Percentiles rank a stretch among this genome's conserved stretches.
These are phyloP conservation scores for Aspidiotus destructor DNA, from an alignment of 2,888 invertebrate genomes.

Conservation along the genomic window DNA sequence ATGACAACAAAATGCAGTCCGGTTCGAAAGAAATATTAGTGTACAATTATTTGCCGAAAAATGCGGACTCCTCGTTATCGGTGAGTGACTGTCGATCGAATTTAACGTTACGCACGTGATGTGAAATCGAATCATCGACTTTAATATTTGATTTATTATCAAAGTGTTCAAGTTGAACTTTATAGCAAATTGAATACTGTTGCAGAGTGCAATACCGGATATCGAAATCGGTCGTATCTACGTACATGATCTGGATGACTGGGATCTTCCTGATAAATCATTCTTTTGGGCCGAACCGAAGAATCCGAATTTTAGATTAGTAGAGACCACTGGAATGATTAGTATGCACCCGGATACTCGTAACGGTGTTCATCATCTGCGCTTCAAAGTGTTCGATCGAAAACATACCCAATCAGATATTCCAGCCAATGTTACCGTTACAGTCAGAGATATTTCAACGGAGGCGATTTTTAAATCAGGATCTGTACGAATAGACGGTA, in stretches of 20 bases:
- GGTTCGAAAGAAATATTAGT: conserved; percentile 95
- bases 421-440: conserved; percentile 90
- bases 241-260: conserved; percentile 95
- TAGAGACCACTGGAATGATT: conserved; percentile 89
- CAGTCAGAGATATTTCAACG: conserved; percentile 86
- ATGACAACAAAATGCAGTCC: conserved; percentile 97
- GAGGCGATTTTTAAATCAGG: conserved; percentile 94
- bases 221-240: conserved; percentile 91
- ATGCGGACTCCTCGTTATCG: conserved; percentile 15
- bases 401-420: conserved; percentile 92
- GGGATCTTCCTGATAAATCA: conserved; percentile 96
- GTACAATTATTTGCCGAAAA: conserved; percentile 67
- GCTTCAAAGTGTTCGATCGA: conserved; percentile 75
- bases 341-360: conserved; percentile 88
- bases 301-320: conserved; percentile 76
- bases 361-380: conserved; percentile 70
- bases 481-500: conserved; percentile 82
- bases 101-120: neutral
- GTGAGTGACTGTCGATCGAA: neutral
- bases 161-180: no score
- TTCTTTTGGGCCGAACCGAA: conserved; percentile 87
- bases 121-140: no score
- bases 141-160: no score
- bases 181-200: neutral
- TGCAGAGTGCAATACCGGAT: conserved; percentile 74